Evolutionary conservation across 2,888 invertebrate species (phyloP), one percentile per base, ranked within the genome.

Genomic region (Serrognathus titanus): DNA sequence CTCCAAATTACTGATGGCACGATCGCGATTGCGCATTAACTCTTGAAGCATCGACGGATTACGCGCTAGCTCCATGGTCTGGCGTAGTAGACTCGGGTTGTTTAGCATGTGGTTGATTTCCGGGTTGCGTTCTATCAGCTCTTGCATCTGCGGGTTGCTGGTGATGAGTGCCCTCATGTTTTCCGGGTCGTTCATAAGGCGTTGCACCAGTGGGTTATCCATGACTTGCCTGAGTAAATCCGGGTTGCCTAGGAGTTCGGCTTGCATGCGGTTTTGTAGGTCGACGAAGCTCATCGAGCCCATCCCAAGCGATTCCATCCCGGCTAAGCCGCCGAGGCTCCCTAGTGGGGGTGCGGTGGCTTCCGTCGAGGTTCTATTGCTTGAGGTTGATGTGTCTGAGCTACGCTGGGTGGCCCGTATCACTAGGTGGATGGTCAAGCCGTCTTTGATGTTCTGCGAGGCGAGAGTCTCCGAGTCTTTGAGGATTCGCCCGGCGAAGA

Each of bases 11-110:
- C 95, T 94, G 75, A 98, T 85, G 31, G 97, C 97, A 62, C 97
- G 84, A 79, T 99, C 98, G 72, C 98, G 96, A 6, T 93, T 93
- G 58, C 98, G 85, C 97, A 99, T 97, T 67, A 98, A 79, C 75
- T 98, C 98, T 77, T 98, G 97, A 71, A 99, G 81, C 93, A 96
- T 95, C 39, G 97, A 92, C 1, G 98, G 98, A 80, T 98, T 99
- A 48, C 97, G 85, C 1, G 95, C 95, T 72, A 97, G 77, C 75
- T 97, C 96, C 92, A 97, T 91, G 1, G 96, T 96, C 83, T 97
- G 96, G 57, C 97, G 85, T 71, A 97, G 81, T 63, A 97, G 76
- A 73, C 96, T 97, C 0, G 97, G 97, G 79, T 97, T 97, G 78
- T 96, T 97, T 66, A 97, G 80, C 89, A 98, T 93, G 77, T 98